Base-by-base conservation (phyloP, 2,113 vertebrate genomes). In the Anguilla rostrata region DNA sequence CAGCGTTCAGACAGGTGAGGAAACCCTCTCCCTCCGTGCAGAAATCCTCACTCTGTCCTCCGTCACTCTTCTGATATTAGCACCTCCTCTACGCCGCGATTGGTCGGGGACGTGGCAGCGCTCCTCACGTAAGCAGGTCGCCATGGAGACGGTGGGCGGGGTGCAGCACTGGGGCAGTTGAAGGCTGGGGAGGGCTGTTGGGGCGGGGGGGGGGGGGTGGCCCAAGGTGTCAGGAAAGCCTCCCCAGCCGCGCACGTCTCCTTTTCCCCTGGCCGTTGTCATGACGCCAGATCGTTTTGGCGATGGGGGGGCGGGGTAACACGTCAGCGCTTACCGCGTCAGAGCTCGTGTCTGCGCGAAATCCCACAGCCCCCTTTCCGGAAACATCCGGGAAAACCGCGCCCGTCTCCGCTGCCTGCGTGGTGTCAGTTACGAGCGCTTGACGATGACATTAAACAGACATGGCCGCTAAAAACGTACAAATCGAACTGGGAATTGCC, bases 91-190 rank as follows among this genome's bases (percentile, higher is more conserved):
- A 26, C 9, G 11, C 9, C 11, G 20, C 26, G 5, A 75, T n/a
- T 29, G 71, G 71, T 75, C n/a, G 2, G n/a, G 5, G 26, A 26
- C 34, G n/a, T 34, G 26, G 26, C 71, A 75, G 26, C 71, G 0
- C n/a, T 75, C 6, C 11, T 75, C n/a, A n/a, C 9, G 34, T 14
- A 29, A 75, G 71, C 71, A 75, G 8, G 34, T 29, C 26, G 26
- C 71, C n/a, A 34, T 75, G 71, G 71, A 75, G n/a, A 75, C 71
- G 71, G 71, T 60, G 60, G n/a, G n/a, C 71, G 16, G 71, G 60
- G 71, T 29, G n/a, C 29, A 75, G 12, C 26, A n/a, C 9, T 29
- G 71, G 71, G 71, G 26, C 63, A n/a, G 26, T 7, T 5, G 22
- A 20, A 15, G 60, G 22, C 22, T 5, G 60, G 60, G 34, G 60